A percentile compares a stretch with the other conserved stretches of the same genome.
phyloP scores from a whole-genome alignment of 2,113 vertebrate genomes.

The Pachycephala philippinensis region DNA sequence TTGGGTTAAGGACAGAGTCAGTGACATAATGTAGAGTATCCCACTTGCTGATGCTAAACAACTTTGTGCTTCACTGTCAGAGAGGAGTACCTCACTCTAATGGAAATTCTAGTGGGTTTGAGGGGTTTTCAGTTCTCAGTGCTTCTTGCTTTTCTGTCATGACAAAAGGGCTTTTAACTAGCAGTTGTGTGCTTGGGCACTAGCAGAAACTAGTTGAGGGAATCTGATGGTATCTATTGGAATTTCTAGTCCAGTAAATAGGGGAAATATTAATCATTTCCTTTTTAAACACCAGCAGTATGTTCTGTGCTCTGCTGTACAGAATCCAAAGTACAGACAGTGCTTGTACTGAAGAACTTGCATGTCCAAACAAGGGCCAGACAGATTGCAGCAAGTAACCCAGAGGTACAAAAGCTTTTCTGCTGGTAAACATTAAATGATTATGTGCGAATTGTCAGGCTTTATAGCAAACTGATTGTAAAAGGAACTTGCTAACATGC shows the following conservation, averaged over 20 bases:
- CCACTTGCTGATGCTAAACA: background rate
- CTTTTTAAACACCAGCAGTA: slow-evolving; percentile 22
- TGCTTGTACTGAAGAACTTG: slow-evolving; percentile 7
- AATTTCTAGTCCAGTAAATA: background rate
- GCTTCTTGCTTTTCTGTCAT: background rate
- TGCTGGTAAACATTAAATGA: background rate
- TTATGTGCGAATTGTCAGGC: background rate
- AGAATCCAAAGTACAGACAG: slow-evolving; percentile 30
- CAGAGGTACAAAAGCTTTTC: background rate
- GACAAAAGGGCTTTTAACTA: background rate
- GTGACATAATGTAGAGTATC: background rate
- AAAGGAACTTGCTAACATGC: background rate
- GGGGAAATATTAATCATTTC: slow-evolving; percentile 18
- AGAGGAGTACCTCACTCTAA: background rate
- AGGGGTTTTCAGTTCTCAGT: background rate
- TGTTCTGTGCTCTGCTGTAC: background rate
- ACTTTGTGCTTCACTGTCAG: background rate
- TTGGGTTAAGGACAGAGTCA: background rate
- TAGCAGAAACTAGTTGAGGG: background rate
- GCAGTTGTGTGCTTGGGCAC: background rate
- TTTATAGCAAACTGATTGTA: background rate
- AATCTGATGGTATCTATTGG: background rate
- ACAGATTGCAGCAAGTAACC: background rate
- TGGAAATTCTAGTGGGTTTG: background rate
- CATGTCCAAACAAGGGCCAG: background rate